Evolutionary conservation across 2,797 vertebrate species (phyloP).

Genomic region (Cossypha caffra): DNA sequence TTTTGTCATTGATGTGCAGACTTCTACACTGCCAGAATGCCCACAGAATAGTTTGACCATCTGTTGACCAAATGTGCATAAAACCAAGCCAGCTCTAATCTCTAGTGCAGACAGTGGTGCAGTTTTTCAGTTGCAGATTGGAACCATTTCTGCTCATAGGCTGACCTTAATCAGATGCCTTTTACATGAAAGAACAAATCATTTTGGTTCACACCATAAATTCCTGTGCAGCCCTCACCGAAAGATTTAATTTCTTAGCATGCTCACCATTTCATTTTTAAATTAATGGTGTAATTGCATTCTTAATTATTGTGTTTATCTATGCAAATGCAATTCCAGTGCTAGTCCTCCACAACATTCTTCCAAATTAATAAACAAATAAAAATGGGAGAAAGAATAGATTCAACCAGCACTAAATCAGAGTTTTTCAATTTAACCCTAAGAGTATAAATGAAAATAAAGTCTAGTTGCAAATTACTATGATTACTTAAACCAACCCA

Average conservation of each 20-base stretch:
- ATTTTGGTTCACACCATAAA: background rate
- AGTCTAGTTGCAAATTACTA: background rate
- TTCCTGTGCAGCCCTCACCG: background rate
- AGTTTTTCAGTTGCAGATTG: constrained; percentile 62
- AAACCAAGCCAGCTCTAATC: constrained; percentile 77
- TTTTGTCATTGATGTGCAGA: constrained; percentile 46
- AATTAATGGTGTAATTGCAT: background rate
- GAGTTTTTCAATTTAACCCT: background rate
- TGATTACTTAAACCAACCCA: background rate
- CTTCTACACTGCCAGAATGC: constrained; percentile 18
- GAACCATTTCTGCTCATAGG: constrained; percentile 62
- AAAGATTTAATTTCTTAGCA: background rate
- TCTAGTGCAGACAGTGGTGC: constrained; percentile 56
- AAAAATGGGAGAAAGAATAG: background rate
- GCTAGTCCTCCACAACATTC: background rate
- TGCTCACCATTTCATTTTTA: background rate
- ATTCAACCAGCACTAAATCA: background rate
- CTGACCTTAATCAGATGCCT: constrained; percentile 71
- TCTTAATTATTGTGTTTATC: constrained; percentile 19
- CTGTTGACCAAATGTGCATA: constrained; percentile 73
- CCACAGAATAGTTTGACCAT: constrained; percentile 62
- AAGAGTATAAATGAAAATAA: background rate
- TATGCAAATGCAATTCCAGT: background rate
- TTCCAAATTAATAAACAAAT: background rate
- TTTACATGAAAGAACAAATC: constrained; percentile 16